These are phyloP conservation scores for Urocyon cinereoargenteus DNA, from an alignment of 2,797 vertebrate species.

Conservation along the genomic window DNA sequence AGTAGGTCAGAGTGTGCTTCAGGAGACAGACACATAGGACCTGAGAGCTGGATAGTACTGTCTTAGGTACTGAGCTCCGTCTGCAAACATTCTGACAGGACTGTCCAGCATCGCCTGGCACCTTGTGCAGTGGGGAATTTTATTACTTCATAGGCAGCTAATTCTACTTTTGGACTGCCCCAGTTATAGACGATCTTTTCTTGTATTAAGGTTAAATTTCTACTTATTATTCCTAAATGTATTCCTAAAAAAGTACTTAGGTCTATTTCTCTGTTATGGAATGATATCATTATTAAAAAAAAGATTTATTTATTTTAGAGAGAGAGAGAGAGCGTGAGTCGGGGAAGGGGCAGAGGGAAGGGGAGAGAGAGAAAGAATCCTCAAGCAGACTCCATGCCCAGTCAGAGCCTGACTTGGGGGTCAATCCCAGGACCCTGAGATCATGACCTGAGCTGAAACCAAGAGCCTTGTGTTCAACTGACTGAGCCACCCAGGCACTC, in stretches of 20 bases:
- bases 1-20: neutral
- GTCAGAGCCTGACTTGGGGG: neutral
- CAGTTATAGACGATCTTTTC: neutral
- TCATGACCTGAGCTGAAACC: neutral
- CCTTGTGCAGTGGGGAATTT: neutral
- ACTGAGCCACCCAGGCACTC: neutral
- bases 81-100: neutral
- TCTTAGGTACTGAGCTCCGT: neutral
- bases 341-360: neutral
- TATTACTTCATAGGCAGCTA: neutral
- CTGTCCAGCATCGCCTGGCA: neutral
- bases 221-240: neutral
- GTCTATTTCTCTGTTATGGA: neutral
- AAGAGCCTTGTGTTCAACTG: neutral
- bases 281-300: neutral
- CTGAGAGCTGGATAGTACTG: neutral
- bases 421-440: neutral
- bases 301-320: neutral
- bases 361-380: neutral
- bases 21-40: neutral
- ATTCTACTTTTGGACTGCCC: neutral
- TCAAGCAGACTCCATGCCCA: neutral
- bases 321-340: neutral
- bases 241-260: neutral
- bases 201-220: neutral